A percentile compares a stretch with the other conserved stretches of the same genome.
Evolutionary conservation across 1,140 invertebrate genomes (phyloP).

Genomic region (Bombus sibiricus): DNA sequence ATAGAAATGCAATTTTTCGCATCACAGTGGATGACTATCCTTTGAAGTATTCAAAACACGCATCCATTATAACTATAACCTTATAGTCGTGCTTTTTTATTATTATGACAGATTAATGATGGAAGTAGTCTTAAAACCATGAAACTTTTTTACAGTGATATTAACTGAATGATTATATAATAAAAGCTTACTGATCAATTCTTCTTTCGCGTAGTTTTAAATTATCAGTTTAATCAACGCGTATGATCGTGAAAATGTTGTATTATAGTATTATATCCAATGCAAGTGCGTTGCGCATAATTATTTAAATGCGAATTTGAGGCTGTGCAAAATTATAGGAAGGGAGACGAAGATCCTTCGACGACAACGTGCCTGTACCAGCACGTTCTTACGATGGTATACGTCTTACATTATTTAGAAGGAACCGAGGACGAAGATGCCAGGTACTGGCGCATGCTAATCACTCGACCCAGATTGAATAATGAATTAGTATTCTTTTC

Average conservation of each 20-base stretch:
- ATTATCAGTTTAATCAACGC: neutral
- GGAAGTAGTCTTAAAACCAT: too few species aligned
- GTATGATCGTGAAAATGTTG: neutral
- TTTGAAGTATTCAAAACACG: too few species aligned
- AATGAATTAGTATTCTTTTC: slow-evolving; percentile 83
- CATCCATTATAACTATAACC: too few species aligned
- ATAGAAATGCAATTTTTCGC: neutral
- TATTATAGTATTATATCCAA: neutral
- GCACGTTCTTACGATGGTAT: slow-evolving; percentile 54
- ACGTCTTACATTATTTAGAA: slow-evolving; percentile 81
- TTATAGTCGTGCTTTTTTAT: too few species aligned
- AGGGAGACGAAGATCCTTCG: slow-evolving; percentile 25
- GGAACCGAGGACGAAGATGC: slow-evolving; percentile 73
- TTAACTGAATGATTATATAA: too few species aligned
- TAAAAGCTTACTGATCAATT: too few species aligned
- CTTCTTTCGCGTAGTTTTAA: too few species aligned
- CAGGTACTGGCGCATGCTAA: slow-evolving; percentile 81
- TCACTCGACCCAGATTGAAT: slow-evolving; percentile 83
- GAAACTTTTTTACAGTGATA: too few species aligned
- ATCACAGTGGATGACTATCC: too few species aligned
- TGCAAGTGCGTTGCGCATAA: slow-evolving; percentile 25
- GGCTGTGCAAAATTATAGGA: slow-evolving; percentile 34
- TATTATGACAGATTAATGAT: too few species aligned
- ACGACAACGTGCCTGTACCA: slow-evolving; percentile 46
- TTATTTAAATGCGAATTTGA: slow-evolving; percentile 47